Conservation (phyloP, 2,113 vertebrate genomes). For the Melanocharis versteri region DNA sequence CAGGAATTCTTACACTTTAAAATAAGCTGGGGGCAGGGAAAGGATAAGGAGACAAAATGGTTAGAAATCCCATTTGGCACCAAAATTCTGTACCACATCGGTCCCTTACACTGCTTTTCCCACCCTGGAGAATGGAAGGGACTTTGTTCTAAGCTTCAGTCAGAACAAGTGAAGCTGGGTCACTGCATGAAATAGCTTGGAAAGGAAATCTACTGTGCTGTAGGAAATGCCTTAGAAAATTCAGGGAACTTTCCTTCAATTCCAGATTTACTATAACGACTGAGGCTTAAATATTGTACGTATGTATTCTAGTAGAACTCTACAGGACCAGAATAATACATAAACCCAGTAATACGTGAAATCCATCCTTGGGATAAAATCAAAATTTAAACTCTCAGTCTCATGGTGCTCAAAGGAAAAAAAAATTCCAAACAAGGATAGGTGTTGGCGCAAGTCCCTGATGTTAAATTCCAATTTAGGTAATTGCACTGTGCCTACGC, state of each 20-base stretch:
- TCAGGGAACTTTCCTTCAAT: neutral
- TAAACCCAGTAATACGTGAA: neutral
- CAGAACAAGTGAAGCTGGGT: neutral
- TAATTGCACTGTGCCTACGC: neutral
- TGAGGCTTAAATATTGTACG: neutral
- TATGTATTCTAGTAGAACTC: neutral
- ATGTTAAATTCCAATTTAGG: neutral
- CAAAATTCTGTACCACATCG: neutral
- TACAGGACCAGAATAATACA: neutral
- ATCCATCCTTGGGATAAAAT: neutral
- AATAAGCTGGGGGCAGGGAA: neutral
- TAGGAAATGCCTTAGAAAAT: neutral
- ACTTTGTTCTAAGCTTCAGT: neutral
- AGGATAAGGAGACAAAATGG: neutral
- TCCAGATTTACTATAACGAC: neutral
- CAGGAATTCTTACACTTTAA: neutral
- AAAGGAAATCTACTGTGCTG: neutral
- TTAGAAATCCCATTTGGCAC: neutral
- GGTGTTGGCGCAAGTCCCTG: neutral
- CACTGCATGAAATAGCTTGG: neutral
- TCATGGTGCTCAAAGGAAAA: neutral
- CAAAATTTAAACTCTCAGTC: neutral
- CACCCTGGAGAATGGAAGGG: neutral
- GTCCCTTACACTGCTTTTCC: neutral
- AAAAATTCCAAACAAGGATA: neutral